Percentiles rank a stretch among this genome's conserved stretches.
Conservation (phyloP, 2,113 vertebrate species). For the Anser brachyrhynchus region DNA sequence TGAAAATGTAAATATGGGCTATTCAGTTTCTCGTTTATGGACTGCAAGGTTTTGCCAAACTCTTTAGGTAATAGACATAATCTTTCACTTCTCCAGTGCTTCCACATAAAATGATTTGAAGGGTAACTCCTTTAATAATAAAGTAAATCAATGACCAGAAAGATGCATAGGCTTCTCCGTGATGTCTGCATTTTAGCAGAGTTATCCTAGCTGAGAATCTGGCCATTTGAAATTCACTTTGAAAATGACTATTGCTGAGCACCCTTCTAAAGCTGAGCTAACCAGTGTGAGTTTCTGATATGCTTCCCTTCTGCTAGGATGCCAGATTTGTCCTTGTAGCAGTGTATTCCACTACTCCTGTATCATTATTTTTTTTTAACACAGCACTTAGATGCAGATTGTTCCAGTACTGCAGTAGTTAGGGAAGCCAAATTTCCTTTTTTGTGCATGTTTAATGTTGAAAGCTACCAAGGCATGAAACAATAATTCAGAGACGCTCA, state of each 20-base stretch:
- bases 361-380: conserved; percentile 14
- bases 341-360: not conserved
- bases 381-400: not conserved
- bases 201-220: not conserved
- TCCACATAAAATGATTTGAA: not conserved
- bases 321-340: not conserved
- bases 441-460: not conserved
- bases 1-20: not conserved
- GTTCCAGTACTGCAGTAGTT: not conserved
- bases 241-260: not conserved
- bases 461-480: not conserved
- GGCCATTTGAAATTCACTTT: not conserved
- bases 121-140: not conserved
- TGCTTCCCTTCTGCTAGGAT: not conserved
- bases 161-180: accelerated
- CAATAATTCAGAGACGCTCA: conserved; percentile 3
- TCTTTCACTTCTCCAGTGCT: not conserved
- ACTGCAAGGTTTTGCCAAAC: not conserved
- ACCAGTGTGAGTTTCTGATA: not conserved
- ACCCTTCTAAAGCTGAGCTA: not conserved
- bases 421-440: not conserved
- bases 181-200: not conserved
- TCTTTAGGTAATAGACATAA: not conserved
- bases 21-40: not conserved
- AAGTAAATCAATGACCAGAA: not conserved